A percentile compares a stretch with the other conserved stretches of the same genome.
phyloP scores from a whole-genome alignment of 2,888 invertebrate genomes.

The Eupithecia centaureata region DNA sequence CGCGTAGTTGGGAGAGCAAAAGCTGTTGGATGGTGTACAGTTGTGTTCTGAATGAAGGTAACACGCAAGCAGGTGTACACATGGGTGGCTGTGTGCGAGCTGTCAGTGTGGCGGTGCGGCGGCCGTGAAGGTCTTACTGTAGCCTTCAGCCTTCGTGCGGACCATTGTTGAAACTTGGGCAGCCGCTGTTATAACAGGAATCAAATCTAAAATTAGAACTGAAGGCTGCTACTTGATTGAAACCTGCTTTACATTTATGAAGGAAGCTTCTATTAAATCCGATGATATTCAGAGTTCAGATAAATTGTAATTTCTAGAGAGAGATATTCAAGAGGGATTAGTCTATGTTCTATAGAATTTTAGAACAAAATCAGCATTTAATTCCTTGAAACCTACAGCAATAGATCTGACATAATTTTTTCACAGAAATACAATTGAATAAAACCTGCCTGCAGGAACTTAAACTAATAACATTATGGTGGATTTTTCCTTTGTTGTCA shows the following conservation, averaged over 20 bases:
- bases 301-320: not conserved
- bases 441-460: not conserved
- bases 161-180: constrained; percentile 42
- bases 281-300: not conserved
- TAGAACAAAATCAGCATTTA: not conserved
- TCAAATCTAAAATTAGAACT: constrained; percentile 43
- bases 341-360: not conserved
- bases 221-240: not conserved
- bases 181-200: constrained; percentile 39
- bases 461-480: not conserved
- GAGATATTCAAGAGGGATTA: not conserved
- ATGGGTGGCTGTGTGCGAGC: constrained; percentile 39
- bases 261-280: not conserved
- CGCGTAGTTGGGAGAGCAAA: constrained; percentile 47
- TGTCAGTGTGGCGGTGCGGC: constrained; percentile 44
- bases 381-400: not conserved
- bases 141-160: constrained; percentile 46
- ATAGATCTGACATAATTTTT: not conserved
- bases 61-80: constrained; percentile 57
- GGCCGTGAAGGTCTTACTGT: constrained; percentile 47
- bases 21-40: constrained; percentile 52
- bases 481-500: not conserved
- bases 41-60: constrained; percentile 75
- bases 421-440: not conserved
- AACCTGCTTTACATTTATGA: not conserved